Conservation (phyloP, 2,888 invertebrate genomes). For the Philereme transversata region DNA sequence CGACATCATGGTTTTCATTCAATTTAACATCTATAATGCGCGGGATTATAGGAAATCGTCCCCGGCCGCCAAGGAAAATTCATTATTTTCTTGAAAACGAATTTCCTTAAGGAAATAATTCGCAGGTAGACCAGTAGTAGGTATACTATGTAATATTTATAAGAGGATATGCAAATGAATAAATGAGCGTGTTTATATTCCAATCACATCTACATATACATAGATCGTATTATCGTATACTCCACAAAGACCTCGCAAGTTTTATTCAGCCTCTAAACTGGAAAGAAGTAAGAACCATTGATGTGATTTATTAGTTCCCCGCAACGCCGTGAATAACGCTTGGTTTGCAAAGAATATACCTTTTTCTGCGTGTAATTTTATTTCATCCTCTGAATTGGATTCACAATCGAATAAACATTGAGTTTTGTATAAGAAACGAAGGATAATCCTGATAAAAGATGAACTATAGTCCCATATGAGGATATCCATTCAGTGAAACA, state of each 20-base stretch:
- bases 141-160: too few species aligned
- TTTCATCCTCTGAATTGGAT: slow-evolving; percentile 26
- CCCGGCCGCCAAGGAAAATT: too few species aligned
- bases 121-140: too few species aligned
- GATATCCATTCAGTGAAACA: too few species aligned
- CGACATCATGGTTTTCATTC: too few species aligned
- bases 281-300: slow-evolving; percentile 27
- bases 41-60: too few species aligned
- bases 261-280: slow-evolving; percentile 7
- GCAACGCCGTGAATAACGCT: slow-evolving; percentile 31
- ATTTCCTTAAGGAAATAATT: too few species aligned
- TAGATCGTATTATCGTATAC: slow-evolving; percentile 11
- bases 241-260: slow-evolving; percentile 12
- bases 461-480: not conserved
- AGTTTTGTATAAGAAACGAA: slow-evolving; percentile 11
- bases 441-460: slow-evolving; percentile 7
- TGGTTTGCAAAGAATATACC: slow-evolving; percentile 29
- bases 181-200: slow-evolving; percentile 2
- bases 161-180: not conserved
- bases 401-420: slow-evolving; percentile 22
- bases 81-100: too few species aligned
- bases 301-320: slow-evolving; percentile 36
- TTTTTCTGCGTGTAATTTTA: slow-evolving; percentile 33
- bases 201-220: not conserved
- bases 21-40: too few species aligned